Conservation (phyloP, 2,113 vertebrate genomes). For the Sceloporus undulatus region DNA sequence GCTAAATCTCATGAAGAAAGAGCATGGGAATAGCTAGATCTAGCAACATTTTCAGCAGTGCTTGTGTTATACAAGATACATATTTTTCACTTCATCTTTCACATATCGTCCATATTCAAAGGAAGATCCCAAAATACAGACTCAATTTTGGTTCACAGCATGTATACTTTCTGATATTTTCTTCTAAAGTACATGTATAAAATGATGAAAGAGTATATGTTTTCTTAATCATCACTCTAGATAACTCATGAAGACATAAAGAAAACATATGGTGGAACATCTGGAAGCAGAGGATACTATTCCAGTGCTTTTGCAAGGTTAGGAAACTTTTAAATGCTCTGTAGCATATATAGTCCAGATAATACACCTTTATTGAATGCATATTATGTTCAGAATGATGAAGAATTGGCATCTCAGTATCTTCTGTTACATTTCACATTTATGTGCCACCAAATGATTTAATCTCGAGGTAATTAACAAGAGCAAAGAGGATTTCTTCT, state of each 20-base stretch:
- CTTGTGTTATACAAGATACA: not conserved
- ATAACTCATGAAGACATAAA: slow-evolving; percentile 99
- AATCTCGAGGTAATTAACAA: not conserved
- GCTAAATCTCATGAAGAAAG: not conserved
- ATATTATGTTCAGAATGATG: not conserved
- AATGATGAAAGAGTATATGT: not conserved
- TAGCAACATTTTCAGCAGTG: not conserved
- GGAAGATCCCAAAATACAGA: not conserved
- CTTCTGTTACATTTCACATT: not conserved
- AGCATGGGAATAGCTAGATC: not conserved
- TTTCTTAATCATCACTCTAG: slow-evolving; percentile 71
- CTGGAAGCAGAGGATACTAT: slow-evolving; percentile 97
- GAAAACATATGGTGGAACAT: slow-evolving; percentile 97
- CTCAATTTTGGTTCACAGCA: not conserved
- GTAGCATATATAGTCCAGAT: not conserved
- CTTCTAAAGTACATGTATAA: not conserved
- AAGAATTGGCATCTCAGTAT: not conserved
- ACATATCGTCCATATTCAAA: not conserved
- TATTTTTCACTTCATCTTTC: not conserved
- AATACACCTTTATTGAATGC: not conserved
- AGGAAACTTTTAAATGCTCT: slow-evolving; percentile 50
- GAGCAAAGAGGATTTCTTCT: too few species aligned
- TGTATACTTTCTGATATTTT: not conserved
- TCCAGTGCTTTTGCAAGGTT: slow-evolving; percentile 99
- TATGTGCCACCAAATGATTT: not conserved